Base-by-base conservation (phyloP, 1,140 invertebrate genomes). In the Drosophila carrolli region DNA sequence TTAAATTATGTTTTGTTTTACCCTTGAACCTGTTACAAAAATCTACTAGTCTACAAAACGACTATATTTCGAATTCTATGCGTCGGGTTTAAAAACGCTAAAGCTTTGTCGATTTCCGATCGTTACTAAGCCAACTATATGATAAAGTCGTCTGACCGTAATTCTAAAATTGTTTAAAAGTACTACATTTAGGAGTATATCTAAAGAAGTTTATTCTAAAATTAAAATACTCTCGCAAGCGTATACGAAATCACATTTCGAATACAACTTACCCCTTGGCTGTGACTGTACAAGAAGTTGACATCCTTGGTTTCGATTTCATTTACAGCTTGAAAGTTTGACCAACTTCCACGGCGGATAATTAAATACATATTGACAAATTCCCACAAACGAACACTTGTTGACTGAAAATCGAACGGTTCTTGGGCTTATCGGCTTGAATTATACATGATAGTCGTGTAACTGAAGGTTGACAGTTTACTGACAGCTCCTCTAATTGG, bases 301-400 rank as follows among this genome's bases (percentile, higher is more conserved):
- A 88, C 80, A 89, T 89, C 84, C 84, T 88, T 88, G 84, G 80
- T 68, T 77, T 83, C 60, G 48, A 59, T 80, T 84, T 68, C 55
- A 72, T 50, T 56, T 40, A 35, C 65, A 50, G 23, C n/a, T 71
- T 83, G 55, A 37, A 19, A 29, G 38, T 35, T 65, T 66, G 60
- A 46, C 27, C 35, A 70, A 70, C 48, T 50, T 27, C 59, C 29
- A 47, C 5, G n/a, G 48, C 38, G n/a, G 23, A 65, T 71, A 82
- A 83, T 80, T 77, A 80, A 74, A 79, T 6, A 40, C 35, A 19
- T 79, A 77, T 83, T 83, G 76, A 73, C 75, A 75, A 73, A 81
- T 68, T 23, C 59, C 19, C 19, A 13, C 41, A 53, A 11, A 50
- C 19, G 27, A 27, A 50, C 38, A 41, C 38, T 43, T 35, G 41